A percentile compares a stretch with the other conserved stretches of the same genome.
Conservation (phyloP, 2,113 vertebrate genomes). For the Sinosuthora webbiana region DNA sequence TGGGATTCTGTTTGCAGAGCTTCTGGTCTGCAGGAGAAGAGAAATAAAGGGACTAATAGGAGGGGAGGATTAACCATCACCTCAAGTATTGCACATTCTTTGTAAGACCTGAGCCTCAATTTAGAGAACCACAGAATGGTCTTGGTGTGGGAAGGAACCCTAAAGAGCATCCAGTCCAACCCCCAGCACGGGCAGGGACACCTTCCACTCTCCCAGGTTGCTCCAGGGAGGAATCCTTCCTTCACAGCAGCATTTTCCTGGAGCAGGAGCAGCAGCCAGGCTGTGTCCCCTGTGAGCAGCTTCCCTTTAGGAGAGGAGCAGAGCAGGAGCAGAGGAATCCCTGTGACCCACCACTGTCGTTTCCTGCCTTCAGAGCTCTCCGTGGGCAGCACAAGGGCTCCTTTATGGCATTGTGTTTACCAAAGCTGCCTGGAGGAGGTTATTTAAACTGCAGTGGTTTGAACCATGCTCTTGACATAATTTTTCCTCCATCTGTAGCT, state of each 20-base stretch:
- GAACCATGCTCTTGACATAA: constrained; percentile 22
- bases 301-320: neutral
- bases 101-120: neutral
- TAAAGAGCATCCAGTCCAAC: neutral
- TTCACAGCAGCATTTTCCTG: neutral
- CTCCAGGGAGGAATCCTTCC: neutral
- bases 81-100: neutral
- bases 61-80: neutral
- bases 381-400: neutral
- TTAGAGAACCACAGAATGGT: neutral
- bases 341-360: neutral
- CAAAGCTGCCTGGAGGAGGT: neutral
- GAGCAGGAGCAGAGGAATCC: neutral
- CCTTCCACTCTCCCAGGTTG: neutral
- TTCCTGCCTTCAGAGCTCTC: neutral
- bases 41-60: neutral
- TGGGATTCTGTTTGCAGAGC: neutral
- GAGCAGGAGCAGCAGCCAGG: neutral
- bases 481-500: constrained; percentile 12
- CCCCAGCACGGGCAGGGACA: rapidly evolving
- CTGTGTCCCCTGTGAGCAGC: neutral
- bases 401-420: neutral
- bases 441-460: constrained; percentile 10
- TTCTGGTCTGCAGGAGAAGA: neutral
- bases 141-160: neutral